phyloP scores from a whole-genome alignment of 35 echinoderm and acorn worm genomes.

The Chiridota heheva region DNA sequence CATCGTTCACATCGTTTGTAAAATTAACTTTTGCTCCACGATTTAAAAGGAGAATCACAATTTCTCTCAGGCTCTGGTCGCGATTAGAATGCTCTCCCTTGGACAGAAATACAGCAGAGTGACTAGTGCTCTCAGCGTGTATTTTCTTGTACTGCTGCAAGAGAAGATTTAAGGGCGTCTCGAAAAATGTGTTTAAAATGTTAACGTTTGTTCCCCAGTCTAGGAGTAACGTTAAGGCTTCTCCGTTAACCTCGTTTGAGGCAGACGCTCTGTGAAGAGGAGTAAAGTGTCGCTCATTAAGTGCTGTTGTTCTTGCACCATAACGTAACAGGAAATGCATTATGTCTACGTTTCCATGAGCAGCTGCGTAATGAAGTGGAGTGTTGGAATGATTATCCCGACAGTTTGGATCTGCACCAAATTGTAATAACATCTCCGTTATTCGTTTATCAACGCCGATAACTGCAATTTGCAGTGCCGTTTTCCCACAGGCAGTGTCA shows the following conservation, averaged over 20 bases:
- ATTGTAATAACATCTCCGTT: constrained; percentile 53
- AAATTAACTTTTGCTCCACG: neutral
- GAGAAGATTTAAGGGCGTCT: constrained; percentile 77
- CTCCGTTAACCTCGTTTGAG: constrained; percentile 29
- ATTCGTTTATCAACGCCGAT: constrained; percentile 59
- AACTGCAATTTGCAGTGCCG: constrained; percentile 71
- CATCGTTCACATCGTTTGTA: constrained; percentile 26
- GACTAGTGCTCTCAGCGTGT: neutral
- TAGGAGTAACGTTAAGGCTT: constrained; percentile 63
- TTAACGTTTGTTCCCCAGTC: constrained; percentile 70
- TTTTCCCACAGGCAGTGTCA: constrained; percentile 44
- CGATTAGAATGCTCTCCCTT: neutral
- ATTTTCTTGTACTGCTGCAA: constrained; percentile 14
- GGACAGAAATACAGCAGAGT: too few relatives aligned
- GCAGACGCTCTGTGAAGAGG: constrained; percentile 78
- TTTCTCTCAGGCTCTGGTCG: neutral
- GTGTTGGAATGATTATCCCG: constrained; percentile 73
- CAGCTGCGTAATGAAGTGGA: constrained; percentile 76
- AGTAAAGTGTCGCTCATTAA: constrained; percentile 63
- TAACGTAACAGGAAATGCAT: constrained; percentile 64
- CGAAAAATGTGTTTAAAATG: constrained; percentile 49
- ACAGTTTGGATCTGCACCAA: constrained; percentile 79
- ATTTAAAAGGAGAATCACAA: constrained; percentile 22
- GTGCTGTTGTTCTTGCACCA: constrained; percentile 60
- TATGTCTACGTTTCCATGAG: constrained; percentile 70